These are phyloP conservation scores for Bugula neritina DNA, from an alignment of 2,888 invertebrate species.

Conservation along the genomic window DNA sequence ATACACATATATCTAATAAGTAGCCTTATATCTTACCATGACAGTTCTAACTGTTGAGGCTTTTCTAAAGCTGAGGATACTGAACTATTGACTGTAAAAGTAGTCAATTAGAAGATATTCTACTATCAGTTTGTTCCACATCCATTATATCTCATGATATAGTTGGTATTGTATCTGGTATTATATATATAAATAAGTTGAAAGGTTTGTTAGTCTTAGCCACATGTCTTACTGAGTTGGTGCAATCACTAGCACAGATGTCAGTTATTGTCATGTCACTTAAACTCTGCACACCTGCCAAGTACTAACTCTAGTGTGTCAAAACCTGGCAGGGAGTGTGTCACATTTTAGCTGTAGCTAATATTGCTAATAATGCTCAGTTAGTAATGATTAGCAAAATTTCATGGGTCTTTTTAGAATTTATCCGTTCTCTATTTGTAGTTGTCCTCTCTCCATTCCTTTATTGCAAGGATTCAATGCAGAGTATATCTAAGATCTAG, in stretches of 20 bases:
- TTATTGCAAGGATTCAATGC: constrained; percentile 88
- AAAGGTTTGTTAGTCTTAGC: constrained; percentile 79
- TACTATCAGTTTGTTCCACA: constrained; percentile 83
- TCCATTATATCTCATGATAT: constrained; percentile 86
- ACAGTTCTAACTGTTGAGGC: constrained; percentile 79
- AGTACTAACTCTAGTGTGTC: neutral
- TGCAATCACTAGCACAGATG: constrained; percentile 87
- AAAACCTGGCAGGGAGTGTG: too few species aligned
- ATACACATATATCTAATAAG: constrained; percentile 83
- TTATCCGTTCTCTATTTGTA: too few species aligned
- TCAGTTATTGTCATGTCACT: constrained; percentile 88
- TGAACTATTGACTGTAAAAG: constrained; percentile 34
- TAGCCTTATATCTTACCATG: constrained; percentile 77
- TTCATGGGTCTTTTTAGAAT: too few species aligned
- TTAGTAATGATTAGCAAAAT: too few species aligned
- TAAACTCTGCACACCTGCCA: constrained; percentile 67
- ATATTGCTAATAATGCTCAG: constrained; percentile 88
- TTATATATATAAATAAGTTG: too few species aligned
- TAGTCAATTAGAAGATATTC: constrained; percentile 43
- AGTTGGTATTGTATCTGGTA: constrained; percentile 89
- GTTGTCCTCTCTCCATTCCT: constrained; percentile 89
- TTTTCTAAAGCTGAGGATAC: constrained; percentile 68
- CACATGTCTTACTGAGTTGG: constrained; percentile 76
- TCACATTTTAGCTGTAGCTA: too few species aligned
- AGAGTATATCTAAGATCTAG: constrained; percentile 86